Percentiles rank a stretch among this genome's conserved stretches.
These are phyloP conservation scores for Nannoperca obscura DNA, from an alignment of 2,797 vertebrate genomes.

Conservation along the genomic window DNA sequence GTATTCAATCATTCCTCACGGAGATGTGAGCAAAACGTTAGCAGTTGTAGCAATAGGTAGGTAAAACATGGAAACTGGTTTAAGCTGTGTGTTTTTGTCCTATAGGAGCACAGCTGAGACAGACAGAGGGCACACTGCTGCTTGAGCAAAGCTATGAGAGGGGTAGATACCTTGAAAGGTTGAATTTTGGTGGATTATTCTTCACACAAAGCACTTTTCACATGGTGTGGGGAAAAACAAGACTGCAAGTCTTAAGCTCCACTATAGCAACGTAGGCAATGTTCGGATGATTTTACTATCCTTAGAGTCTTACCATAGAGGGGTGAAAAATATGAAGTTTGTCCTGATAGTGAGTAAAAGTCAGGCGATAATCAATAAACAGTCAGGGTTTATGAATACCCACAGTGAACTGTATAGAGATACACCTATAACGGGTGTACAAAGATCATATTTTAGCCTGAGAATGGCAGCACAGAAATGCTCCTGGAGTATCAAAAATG, in stretches of 20 bases:
- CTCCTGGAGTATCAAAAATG: background rate
- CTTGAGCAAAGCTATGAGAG: constrained; percentile 39
- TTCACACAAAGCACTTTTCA: constrained; percentile 68
- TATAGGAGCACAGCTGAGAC: constrained; percentile 9
- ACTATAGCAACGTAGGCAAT: background rate
- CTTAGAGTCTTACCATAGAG: background rate
- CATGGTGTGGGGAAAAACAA: constrained; percentile 31
- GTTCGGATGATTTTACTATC: background rate
- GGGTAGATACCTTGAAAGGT: constrained; percentile 57
- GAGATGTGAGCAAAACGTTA: constrained; percentile 11
- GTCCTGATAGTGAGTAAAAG: background rate
- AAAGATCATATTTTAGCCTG: background rate
- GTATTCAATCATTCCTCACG: constrained; percentile 9
- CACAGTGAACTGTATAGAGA: background rate
- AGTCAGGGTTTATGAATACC: background rate
- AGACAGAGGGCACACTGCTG: constrained; percentile 39
- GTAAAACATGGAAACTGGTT: constrained; percentile 26
- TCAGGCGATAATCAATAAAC: background rate
- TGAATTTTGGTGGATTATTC: constrained; percentile 56
- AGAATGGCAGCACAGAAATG: background rate
- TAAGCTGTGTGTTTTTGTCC: background rate
- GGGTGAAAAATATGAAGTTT: no score
- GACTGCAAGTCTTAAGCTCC: background rate
- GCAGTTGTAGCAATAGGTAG: constrained; percentile 23
- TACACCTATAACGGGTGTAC: background rate